phyloP scores from a whole-genome alignment of 2,797 vertebrate genomes.

The Cynopterus sphinx region DNA sequence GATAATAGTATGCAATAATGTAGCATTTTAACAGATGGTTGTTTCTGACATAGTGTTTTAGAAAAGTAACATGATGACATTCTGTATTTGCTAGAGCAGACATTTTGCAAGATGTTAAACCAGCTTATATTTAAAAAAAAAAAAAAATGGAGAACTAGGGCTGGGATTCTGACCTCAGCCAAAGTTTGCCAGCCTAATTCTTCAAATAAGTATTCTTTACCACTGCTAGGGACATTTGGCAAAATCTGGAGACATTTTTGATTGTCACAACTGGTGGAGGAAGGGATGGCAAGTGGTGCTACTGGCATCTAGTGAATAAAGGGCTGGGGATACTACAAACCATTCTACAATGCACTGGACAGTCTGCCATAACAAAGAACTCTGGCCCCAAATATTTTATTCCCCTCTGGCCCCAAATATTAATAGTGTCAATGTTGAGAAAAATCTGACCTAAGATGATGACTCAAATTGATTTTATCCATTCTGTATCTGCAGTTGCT shows the following conservation, averaged over 20 bases:
- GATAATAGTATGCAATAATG: not conserved
- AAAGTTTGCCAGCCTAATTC: not conserved
- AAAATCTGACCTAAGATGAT: not conserved
- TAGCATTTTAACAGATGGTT: slow-evolving; percentile 67
- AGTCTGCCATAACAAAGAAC: not conserved
- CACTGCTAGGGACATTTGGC: not conserved
- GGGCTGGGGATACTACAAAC: not conserved
- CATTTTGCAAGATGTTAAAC: slow-evolving; percentile 55
- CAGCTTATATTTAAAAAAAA: slow-evolving; percentile 36
- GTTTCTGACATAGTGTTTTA: slow-evolving; percentile 52
- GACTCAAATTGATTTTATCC: not conserved
- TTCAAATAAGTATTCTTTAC: not conserved
- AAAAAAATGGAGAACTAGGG: not conserved
- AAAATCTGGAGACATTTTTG: not conserved
- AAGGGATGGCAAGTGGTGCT: not conserved
- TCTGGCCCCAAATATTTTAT: no score
- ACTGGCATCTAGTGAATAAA: not conserved
- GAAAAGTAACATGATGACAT: slow-evolving; percentile 60
- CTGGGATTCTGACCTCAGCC: slow-evolving; percentile 39
- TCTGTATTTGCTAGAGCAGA: slow-evolving; percentile 37
- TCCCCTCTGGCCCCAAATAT: not conserved
- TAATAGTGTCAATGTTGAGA: not conserved
- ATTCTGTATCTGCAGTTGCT: not conserved
- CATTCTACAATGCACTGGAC: not conserved
- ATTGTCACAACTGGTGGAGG: not conserved